Percentiles rank a stretch among this genome's conserved stretches.
Conservation (phyloP, 2,888 invertebrate species). For the Elegia similella region DNA sequence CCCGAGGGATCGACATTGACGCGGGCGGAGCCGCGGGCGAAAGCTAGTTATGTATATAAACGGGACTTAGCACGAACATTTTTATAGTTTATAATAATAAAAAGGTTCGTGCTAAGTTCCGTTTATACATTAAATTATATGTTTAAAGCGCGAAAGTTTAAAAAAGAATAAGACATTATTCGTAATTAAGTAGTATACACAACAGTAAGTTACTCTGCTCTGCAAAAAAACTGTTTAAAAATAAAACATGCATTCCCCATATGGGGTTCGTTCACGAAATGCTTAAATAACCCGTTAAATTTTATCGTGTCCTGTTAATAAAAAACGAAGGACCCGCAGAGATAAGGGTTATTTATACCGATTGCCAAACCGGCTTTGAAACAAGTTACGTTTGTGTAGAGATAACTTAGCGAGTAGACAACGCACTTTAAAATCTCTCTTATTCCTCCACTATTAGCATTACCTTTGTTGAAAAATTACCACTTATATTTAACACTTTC, state of each 20-base stretch:
- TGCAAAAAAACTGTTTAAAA: background rate
- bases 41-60: too few species aligned
- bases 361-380: slow-evolving; percentile 12
- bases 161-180: too few species aligned
- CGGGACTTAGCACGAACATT: too few species aligned
- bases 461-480: background rate
- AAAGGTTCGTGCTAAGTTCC: too few species aligned
- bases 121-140: too few species aligned
- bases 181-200: background rate
- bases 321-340: slow-evolving; percentile 9
- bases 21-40: too few species aligned
- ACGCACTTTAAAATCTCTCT: too few species aligned
- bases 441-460: too few species aligned
- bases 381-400: slow-evolving; percentile 7
- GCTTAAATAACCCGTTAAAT: slow-evolving; percentile 5
- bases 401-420: too few species aligned
- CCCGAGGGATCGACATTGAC: too few species aligned
- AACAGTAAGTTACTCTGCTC: background rate
- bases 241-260: slow-evolving; percentile 1
- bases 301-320: slow-evolving; percentile 7
- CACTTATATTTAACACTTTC: background rate
- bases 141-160: too few species aligned
- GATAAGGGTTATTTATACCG: slow-evolving; percentile 17
- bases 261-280: slow-evolving; percentile 3
- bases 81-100: too few species aligned